These are phyloP conservation scores for Chloroceryle amazona DNA, from an alignment of 2,797 vertebrate species.

Conservation along the genomic window DNA sequence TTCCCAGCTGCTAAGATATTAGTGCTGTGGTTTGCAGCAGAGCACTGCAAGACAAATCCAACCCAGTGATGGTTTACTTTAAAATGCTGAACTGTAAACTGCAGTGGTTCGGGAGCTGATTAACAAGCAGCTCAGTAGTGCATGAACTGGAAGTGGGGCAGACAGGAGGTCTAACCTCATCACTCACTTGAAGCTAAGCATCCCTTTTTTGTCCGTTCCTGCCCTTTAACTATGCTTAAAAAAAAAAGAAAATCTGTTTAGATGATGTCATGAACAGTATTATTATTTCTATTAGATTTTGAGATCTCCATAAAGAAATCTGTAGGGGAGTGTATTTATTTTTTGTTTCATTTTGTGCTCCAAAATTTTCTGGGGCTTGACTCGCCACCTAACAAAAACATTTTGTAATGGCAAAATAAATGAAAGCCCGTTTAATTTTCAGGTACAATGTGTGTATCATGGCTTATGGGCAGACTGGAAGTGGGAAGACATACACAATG, in stretches of 20 bases:
- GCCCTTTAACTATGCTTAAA: background rate
- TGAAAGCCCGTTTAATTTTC: background rate
- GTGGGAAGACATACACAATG: slow-evolving; percentile 91
- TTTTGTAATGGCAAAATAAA: slow-evolving; percentile 1
- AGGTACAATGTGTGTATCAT: slow-evolving; percentile 92
- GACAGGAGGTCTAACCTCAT: background rate
- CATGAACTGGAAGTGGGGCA: background rate
- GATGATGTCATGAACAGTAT: background rate
- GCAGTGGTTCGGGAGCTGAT: background rate
- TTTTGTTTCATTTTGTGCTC: background rate
- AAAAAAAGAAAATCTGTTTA: background rate
- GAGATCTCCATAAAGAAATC: background rate
- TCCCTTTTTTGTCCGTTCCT: background rate
- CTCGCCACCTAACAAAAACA: background rate
- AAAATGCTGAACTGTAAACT: slow-evolving; percentile 19
- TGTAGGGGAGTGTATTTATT: background rate
- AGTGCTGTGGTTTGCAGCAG: slow-evolving; percentile 1
- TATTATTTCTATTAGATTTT: background rate
- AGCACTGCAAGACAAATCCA: slow-evolving; percentile 12
- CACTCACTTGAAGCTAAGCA: background rate
- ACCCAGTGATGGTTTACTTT: background rate
- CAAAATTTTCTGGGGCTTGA: background rate
- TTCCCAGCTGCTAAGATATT: slow-evolving; percentile 7
- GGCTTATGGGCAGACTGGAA: slow-evolving; percentile 91
- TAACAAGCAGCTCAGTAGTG: background rate